A percentile compares a stretch with the other conserved stretches of the same genome.
These are phyloP conservation scores for Oryzias curvinotus DNA, from an alignment of 2,113 vertebrate species.

Conservation along the genomic window DNA sequence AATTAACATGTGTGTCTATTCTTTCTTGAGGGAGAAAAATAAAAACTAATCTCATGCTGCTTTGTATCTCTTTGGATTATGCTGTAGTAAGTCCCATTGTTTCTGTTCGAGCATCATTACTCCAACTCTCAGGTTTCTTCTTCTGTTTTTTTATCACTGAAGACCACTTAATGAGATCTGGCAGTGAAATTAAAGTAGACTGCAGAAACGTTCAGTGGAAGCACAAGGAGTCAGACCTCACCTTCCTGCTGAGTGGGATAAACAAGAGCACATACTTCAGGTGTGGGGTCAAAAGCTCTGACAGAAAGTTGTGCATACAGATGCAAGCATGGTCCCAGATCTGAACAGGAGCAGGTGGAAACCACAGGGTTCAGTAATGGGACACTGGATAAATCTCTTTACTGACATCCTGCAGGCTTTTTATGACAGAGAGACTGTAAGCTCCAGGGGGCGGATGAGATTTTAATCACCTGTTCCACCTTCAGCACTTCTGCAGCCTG, in stretches of 20 bases:
- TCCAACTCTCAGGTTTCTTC: conserved; percentile 23
- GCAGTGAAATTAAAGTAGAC: conserved; percentile 24
- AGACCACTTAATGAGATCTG: conserved; percentile 27
- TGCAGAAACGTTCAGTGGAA: neutral
- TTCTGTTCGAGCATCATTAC: conserved; percentile 36
- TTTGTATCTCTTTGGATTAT: conserved; percentile 9
- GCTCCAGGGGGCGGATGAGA: conserved; percentile 50
- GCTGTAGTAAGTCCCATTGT: neutral
- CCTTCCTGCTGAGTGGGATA: conserved; percentile 12
- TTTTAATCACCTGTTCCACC: conserved; percentile 57
- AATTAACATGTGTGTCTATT: conserved; percentile 11
- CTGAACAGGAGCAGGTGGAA: conserved; percentile 56
- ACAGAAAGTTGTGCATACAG: neutral
- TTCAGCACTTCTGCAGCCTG: conserved; percentile 3
- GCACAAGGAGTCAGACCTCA: neutral
- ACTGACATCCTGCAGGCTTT: conserved; percentile 35
- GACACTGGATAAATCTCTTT: conserved; percentile 61
- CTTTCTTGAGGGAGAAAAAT: conserved; percentile 14
- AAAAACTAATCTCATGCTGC: conserved; percentile 18
- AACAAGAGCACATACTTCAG: conserved; percentile 13
- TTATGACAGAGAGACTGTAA: conserved; percentile 35
- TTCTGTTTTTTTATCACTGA: conserved; percentile 3
- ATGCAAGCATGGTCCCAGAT: neutral
- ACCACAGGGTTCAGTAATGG: conserved; percentile 59
- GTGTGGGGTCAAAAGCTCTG: neutral